phyloP scores from a whole-genome alignment of 2,113 vertebrate species.

The Zosterops pallidus region DNA sequence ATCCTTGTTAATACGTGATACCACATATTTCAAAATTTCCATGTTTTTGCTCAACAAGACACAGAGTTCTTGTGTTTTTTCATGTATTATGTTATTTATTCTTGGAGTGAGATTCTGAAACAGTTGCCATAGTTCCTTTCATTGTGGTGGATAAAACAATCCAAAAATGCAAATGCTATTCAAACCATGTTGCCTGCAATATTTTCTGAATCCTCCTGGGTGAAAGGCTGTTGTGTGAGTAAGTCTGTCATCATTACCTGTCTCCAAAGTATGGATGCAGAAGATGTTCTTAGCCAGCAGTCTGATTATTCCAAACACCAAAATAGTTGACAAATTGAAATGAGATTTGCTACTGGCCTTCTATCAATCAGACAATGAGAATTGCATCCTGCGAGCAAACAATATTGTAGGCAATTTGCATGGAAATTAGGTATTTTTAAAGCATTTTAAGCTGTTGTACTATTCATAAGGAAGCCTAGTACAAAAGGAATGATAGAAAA shows the following conservation, averaged over 20 bases:
- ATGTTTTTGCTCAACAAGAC: not conserved
- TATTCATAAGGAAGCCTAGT: not conserved
- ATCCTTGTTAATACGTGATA: not conserved
- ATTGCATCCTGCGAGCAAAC: not conserved
- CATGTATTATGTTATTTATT: not conserved
- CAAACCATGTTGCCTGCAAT: not conserved
- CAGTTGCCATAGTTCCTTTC: not conserved
- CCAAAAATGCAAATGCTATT: not conserved
- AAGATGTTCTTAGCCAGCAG: not conserved
- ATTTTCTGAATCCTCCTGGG: not conserved
- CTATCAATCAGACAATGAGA: not conserved
- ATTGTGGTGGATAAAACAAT: not conserved
- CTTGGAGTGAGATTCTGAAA: not conserved
- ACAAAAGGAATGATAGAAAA: not conserved
- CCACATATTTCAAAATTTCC: not conserved
- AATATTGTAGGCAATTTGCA: not conserved
- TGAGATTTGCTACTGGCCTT: not conserved
- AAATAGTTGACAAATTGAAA: constrained; percentile 11
- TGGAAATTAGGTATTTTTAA: not conserved
- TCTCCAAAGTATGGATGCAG: not conserved
- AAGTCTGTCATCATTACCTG: not conserved
- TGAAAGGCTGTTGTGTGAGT: not conserved
- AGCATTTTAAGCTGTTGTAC: not conserved
- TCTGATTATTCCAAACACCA: not conserved
- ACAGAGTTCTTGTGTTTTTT: not conserved